Evolutionary conservation across 2,888 invertebrate genomes (phyloP), one percentile per base, ranked within the genome.

Genomic region (Molorchus minor): DNA sequence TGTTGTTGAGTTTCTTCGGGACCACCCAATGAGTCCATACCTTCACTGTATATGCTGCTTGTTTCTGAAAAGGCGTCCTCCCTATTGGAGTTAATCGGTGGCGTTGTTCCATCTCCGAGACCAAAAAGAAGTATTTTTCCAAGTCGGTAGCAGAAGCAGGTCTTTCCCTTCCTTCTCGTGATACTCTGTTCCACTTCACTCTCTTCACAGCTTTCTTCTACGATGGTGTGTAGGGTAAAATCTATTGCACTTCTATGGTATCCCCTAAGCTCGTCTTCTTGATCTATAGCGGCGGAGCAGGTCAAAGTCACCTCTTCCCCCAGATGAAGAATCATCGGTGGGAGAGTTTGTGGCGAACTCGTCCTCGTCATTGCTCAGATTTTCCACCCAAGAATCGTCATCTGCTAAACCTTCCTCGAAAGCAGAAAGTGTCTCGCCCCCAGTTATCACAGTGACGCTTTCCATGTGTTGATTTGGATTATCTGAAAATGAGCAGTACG

Each of bases 121-220:
- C 90, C 92, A 71, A 91, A 81, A 92, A 93, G 83, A 93, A 94
- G 78, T 95, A 95, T 79, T 93, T 94, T 78, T 95, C 95, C 64
- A 95, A 80, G 74, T 94, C 93, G 0, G 94, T 93, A 0, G 92
- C 89, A 1, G 91, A 91, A 56, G 88, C 84, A 29, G 89, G 89
- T 55, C 90, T 84, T 66, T 85, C 84, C n/a, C 79, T 87, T 86
- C 82, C 83, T 84, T 74, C 80, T 79, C 68, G 82, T 62, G 62
- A 80, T 56, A 1, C 79, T 74, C 38, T 87, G 88, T 72, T 93
- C 93, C 61, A 90, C 86, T 80, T 93, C 93, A 79, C 94, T 94
- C 80, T 96, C 96, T 82, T 96, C 95, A 79, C 95, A 95, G 73
- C 94, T 94, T 81, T 96, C 96, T 82, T 96, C 96, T 20, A 94